These are phyloP conservation scores for Scaptomyza parva DNA, from an alignment of 2,888 invertebrate genomes.

Conservation along the genomic window DNA sequence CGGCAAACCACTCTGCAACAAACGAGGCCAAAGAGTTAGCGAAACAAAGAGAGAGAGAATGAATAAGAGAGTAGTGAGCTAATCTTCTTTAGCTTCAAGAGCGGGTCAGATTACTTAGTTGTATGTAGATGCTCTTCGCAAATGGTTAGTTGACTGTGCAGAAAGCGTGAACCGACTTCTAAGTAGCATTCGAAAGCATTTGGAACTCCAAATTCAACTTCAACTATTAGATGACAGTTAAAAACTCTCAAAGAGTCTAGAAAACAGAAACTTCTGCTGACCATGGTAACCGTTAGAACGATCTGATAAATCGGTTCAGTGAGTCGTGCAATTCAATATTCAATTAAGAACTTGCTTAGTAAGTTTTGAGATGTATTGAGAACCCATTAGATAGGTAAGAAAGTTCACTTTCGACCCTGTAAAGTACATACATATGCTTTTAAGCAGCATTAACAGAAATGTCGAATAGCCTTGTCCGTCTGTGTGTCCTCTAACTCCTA, in stretches of 20 bases:
- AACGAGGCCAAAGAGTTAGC: background rate
- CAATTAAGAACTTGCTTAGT: background rate
- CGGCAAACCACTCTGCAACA: conserved; percentile 85
- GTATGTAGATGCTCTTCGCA: background rate
- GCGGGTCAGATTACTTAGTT: conserved; percentile 9
- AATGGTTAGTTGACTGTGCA: conserved; percentile 32
- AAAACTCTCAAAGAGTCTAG: background rate
- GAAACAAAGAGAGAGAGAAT: background rate
- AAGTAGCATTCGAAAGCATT: background rate
- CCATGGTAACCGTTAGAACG: conserved; percentile 32
- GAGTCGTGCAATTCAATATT: conserved; percentile 26
- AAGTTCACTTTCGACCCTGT: no score
- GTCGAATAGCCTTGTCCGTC: no score
- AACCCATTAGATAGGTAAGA: no score
- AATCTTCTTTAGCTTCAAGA: background rate
- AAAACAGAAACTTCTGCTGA: conserved; percentile 14
- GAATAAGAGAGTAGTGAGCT: background rate
- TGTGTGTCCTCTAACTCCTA: no score
- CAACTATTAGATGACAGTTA: background rate
- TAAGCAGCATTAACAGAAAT: no score
- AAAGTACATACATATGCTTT: no score
- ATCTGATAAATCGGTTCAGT: conserved; percentile 35
- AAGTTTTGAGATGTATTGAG: no score
- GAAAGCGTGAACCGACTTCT: conserved; percentile 43
- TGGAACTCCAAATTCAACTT: background rate